A percentile compares a stretch with the other conserved stretches of the same genome.
These are phyloP conservation scores for Hydropsyche tenuis DNA, from an alignment of 1,140 invertebrate genomes.

Conservation along the genomic window DNA sequence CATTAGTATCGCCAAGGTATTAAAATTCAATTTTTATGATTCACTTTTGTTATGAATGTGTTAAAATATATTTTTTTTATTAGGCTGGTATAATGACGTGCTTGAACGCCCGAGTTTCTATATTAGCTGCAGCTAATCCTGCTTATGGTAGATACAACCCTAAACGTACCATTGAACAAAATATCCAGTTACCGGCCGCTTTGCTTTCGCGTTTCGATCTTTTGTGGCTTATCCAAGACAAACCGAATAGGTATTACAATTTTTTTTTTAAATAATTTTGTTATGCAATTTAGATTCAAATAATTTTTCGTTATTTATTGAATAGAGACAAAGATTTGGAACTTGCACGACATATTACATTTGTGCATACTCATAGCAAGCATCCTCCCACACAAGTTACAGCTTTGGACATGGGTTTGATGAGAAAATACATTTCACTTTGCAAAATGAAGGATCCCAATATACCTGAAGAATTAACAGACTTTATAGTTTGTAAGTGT, in stretches of 20 bases:
- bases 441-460: slow-evolving; percentile 89
- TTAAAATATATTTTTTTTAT: slow-evolving; percentile 45
- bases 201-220: slow-evolving; percentile 97
- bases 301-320: background rate
- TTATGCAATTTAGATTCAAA: background rate
- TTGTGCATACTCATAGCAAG: slow-evolving; percentile 91
- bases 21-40: slow-evolving; percentile 21
- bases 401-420: slow-evolving; percentile 90
- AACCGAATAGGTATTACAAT: slow-evolving; percentile 72
- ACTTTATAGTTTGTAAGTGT: slow-evolving; percentile 86
- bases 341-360: slow-evolving; percentile 96
- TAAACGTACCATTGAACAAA: slow-evolving; percentile 93
- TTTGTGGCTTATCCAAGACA: slow-evolving; percentile 97
- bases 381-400: slow-evolving; percentile 82
- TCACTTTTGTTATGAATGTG: too few relatives aligned
- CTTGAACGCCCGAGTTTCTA: slow-evolving; percentile 95
- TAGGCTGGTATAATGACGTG: slow-evolving; percentile 98
- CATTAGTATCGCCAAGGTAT: slow-evolving; percentile 97
- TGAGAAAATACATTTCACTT: slow-evolving; percentile 91
- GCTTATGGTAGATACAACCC: slow-evolving; percentile 98
- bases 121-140: slow-evolving; percentile 98
- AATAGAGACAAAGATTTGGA: slow-evolving; percentile 89
- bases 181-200: slow-evolving; percentile 98
- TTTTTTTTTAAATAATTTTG: background rate
- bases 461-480: slow-evolving; percentile 85